A percentile compares a stretch with the other conserved stretches of the same genome.
Evolutionary conservation across 1,140 invertebrate species (phyloP).

Genomic region (Ostrea edulis): DNA sequence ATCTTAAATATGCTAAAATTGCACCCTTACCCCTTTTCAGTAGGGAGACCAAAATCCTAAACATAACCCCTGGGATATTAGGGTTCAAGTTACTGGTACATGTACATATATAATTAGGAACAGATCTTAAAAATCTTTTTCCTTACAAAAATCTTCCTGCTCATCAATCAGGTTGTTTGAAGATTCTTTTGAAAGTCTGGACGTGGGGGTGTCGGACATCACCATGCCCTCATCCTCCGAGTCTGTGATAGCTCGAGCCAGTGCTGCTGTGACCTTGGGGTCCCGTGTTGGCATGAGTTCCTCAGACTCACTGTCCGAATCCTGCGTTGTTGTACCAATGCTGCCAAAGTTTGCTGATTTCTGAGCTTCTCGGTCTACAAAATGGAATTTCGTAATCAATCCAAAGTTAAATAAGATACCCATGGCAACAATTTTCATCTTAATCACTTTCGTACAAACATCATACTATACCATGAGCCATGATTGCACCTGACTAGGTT

Average conservation of each 20-base stretch:
- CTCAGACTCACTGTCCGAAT: slow-evolving; percentile 66
- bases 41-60: no score
- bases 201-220: slow-evolving; percentile 59
- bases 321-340: slow-evolving; percentile 29
- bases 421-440: no score
- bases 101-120: no score
- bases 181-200: slow-evolving; percentile 70
- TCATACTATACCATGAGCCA: no score
- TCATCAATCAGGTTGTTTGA: slow-evolving; percentile 70
- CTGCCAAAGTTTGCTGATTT: slow-evolving; percentile 16
- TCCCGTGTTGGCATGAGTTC: slow-evolving; percentile 67
- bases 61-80: no score
- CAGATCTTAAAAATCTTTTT: not conserved
- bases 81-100: no score
- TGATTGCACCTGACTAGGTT: no score
- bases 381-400: not conserved
- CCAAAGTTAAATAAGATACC: no score
- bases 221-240: slow-evolving; percentile 72
- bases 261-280: slow-evolving; percentile 68
- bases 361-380: slow-evolving; percentile 4
- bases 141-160: slow-evolving; percentile 44
- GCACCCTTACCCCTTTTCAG: no score
- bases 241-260: slow-evolving; percentile 74
- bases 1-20: no score
- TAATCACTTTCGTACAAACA: no score